Evolutionary conservation across 2,797 vertebrate species (phyloP), one percentile per base, ranked within the genome.

Genomic region (Sebastes vulpes): DNA sequence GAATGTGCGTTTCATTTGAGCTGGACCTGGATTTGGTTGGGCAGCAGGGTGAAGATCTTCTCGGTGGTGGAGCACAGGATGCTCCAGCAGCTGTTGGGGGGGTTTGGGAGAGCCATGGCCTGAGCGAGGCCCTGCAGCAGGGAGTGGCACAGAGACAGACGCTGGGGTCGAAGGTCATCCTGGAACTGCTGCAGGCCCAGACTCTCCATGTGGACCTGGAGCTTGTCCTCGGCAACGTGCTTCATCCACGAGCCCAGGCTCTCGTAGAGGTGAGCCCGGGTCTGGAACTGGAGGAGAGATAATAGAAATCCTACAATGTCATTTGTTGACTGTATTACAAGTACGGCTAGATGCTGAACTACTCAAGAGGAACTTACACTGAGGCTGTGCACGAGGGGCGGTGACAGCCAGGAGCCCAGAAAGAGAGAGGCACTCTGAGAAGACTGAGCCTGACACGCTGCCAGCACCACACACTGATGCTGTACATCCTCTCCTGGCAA

Each of bases 361-460:
- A 20, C 7, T 63, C 3, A 25, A 18, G 6, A 38, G 6, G 5
- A 26, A 97, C 98, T 5, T 94, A 99, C 98, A 28, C 96, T 96
- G 58, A 99, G 95, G 65, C 94, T 95, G 82, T 98, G 95, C 60
- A 99, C 93, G 9, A 99, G 96, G 0, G 98, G 98, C 0, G 97
- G 97, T 1, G 90, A 94, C 28, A 98, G 82, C 98, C 98, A 99
- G 82, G 97, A 94, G 28, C 97, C 97, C 92, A 99, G 88, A 52
- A 99, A 97, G 16, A 97, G 93, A 26, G 97, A 94, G 2, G 97
- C 98, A 32, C 95, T 98, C 89, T 98, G 96, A 54, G 98, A 99
- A 2, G 97, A 97, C 69, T 97, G 97, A 23, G 95, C 94, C 72
- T 99, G 98, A 25, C 93, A 95, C 9, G 95, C 97, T 48, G 97